Conservation (phyloP, 92 coral and sea anemone genomes). For the Porites evermanni region DNA sequence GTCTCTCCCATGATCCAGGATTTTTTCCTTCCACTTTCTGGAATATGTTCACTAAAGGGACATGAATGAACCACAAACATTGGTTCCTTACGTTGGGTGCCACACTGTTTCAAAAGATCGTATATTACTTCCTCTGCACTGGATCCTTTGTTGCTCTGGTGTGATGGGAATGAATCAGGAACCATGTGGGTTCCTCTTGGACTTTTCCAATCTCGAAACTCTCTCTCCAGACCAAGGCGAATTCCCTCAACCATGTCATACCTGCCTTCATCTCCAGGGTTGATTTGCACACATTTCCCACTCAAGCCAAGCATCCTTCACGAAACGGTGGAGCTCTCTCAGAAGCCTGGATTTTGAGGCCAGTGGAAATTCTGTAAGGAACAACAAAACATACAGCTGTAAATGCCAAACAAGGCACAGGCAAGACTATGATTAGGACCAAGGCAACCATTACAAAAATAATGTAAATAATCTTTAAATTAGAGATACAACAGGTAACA, state of each 20-base stretch:
- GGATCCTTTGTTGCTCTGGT: background rate
- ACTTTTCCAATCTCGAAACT: background rate
- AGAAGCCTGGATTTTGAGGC: background rate
- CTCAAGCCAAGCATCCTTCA: background rate
- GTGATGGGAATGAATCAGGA: background rate
- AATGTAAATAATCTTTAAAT: no score
- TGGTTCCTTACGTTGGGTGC: constrained; percentile 10
- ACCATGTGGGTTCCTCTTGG: background rate
- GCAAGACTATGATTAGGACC: no score
- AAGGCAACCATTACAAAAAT: no score
- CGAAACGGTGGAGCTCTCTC: background rate
- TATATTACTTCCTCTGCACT: constrained; percentile 30
- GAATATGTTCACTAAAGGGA: constrained; percentile 14
- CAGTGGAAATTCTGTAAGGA: no score
- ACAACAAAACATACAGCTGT: no score
- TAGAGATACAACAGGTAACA: no score
- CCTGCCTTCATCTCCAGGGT: background rate
- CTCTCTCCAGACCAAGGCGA: background rate
- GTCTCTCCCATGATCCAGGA: constrained; percentile 58
- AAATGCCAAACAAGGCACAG: no score
- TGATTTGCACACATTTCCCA: background rate
- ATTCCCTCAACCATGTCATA: background rate
- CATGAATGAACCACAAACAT: constrained; percentile 66
- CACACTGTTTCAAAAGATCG: constrained; percentile 21
- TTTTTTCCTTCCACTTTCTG: background rate